phyloP scores from a whole-genome alignment of 2,113 vertebrate genomes.

The Cettia cetti region DNA sequence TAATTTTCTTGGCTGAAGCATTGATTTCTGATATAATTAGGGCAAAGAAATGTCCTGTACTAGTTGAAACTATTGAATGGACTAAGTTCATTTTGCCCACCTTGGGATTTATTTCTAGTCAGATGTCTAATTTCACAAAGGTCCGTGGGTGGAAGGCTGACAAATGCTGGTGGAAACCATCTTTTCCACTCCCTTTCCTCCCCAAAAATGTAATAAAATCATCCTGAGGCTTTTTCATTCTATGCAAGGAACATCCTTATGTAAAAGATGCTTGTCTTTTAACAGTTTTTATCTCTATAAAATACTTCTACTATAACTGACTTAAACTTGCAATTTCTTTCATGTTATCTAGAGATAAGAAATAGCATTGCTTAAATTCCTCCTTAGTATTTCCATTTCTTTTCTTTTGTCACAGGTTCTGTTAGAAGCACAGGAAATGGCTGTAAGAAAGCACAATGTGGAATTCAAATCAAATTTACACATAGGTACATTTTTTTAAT shows the following conservation, averaged over 20 bases:
- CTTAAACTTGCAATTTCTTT: background rate
- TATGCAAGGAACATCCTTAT: background rate
- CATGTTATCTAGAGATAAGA: slow-evolving; percentile 1
- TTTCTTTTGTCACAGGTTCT: slow-evolving; percentile 80
- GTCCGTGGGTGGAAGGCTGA: background rate
- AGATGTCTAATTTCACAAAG: background rate
- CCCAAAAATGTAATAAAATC: background rate
- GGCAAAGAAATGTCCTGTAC: background rate
- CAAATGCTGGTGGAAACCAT: background rate
- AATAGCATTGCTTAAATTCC: slow-evolving; percentile 13
- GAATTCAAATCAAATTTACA: slow-evolving; percentile 95
- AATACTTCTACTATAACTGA: background rate
- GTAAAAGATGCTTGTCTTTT: background rate
- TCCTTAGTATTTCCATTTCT: background rate
- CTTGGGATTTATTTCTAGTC: background rate
- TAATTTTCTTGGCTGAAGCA: background rate
- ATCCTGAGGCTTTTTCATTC: background rate
- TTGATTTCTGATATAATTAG: background rate
- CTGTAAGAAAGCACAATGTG: slow-evolving; percentile 89
- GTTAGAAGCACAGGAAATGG: slow-evolving; percentile 96
- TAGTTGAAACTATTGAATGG: background rate
- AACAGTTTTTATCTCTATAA: background rate
- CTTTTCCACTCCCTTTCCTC: background rate
- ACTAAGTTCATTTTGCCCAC: background rate
- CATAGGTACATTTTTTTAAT: slow-evolving; percentile 76